phyloP scores from a whole-genome alignment of 2,888 invertebrate species.

The Drosophila merina region DNA sequence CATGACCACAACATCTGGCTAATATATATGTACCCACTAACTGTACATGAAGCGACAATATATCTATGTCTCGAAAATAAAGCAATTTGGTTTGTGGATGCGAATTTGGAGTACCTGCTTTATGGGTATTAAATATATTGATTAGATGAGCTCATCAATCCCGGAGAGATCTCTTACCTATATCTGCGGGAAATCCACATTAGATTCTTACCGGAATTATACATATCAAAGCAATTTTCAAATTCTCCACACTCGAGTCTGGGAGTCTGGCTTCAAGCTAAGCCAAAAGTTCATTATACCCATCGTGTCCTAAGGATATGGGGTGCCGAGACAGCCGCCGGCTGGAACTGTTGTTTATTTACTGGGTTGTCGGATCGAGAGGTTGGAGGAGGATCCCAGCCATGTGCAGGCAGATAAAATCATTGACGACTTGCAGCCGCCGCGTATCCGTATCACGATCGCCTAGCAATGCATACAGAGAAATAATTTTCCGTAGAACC shows the following conservation, averaged over 20 bases:
- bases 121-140: background rate
- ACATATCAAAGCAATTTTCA: constrained; percentile 14
- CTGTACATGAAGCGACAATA: constrained; percentile 78
- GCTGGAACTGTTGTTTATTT: constrained; percentile 44
- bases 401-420: constrained; percentile 66
- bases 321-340: constrained; percentile 29
- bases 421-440: constrained; percentile 52
- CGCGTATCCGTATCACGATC: constrained; percentile 45
- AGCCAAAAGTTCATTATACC: constrained; percentile 32
- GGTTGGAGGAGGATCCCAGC: constrained; percentile 25
- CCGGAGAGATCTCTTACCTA: background rate
- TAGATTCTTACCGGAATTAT: constrained; percentile 23
- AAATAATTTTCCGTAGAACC: background rate
- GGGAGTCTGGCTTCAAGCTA: background rate
- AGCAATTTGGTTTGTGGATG: background rate
- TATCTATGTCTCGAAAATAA: constrained; percentile 56
- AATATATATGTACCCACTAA: constrained; percentile 77
- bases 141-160: constrained; percentile 1
- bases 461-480: constrained; percentile 24
- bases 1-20: constrained; percentile 54
- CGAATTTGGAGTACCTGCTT: constrained; percentile 19
- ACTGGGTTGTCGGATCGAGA: constrained; percentile 18
- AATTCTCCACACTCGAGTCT: constrained; percentile 25
- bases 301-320: constrained; percentile 28
- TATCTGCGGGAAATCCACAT: constrained; percentile 5